phyloP scores from a whole-genome alignment of 2,113 vertebrate species.

The Helogale parvula region DNA sequence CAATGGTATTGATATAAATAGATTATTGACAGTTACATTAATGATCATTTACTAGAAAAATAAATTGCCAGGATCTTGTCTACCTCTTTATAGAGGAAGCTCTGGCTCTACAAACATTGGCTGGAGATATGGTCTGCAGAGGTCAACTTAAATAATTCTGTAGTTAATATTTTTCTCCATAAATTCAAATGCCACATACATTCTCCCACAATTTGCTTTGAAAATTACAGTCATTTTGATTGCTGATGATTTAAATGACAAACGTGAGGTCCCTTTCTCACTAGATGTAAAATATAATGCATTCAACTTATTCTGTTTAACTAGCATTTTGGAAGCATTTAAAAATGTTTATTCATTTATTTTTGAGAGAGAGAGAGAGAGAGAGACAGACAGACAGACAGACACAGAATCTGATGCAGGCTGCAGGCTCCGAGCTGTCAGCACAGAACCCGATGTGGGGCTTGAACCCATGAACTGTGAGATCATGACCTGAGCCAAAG shows the following conservation, averaged over 20 bases:
- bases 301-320: slow-evolving; percentile 37
- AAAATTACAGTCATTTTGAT: slow-evolving; percentile 28
- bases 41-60: slow-evolving; percentile 3
- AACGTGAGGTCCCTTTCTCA: slow-evolving; percentile 8
- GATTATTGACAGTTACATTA: slow-evolving; percentile 10
- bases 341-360: no score
- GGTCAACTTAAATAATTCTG: background rate
- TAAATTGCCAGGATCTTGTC: background rate
- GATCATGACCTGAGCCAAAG: no score
- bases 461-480: no score
- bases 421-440: no score
- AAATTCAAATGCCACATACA: background rate
- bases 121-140: background rate
- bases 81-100: background rate
- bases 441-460: no score
- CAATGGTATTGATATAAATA: background rate
- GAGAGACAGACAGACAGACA: no score
- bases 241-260: background rate
- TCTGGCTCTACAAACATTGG: background rate
- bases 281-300: slow-evolving; percentile 24
- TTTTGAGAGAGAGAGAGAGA: no score
- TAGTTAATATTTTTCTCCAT: background rate
- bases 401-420: no score
- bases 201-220: slow-evolving; percentile 2
- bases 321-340: background rate